Evolutionary conservation across 2,888 invertebrate genomes (phyloP), one percentile per base, ranked within the genome.

Genomic region (Phortica okadai): DNA sequence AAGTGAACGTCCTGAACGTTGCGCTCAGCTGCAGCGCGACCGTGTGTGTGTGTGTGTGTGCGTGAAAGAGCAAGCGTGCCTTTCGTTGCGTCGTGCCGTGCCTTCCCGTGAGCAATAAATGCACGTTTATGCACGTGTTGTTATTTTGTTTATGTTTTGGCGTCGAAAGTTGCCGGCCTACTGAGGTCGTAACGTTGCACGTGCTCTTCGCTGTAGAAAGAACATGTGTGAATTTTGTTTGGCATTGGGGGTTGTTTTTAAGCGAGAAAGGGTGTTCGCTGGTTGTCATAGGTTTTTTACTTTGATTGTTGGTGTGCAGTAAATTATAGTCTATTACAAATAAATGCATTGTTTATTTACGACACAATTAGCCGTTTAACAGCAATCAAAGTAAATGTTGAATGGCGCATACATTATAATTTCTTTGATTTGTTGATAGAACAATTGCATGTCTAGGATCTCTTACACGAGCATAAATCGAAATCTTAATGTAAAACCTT

Each of bases 61-160:
- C 54, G 8, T 80, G 79, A 79, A 77, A 78, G 76, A 82, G 81
- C 83, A 82, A 82, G 76, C 76, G 70, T 73, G 50, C 64, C 81
- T 75, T 78, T 58, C 64, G 72, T 54, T 67, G 11, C 59, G 70
- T 45, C 79, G 79, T 79, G 75, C 75, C 54, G 70, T 77, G 77
- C 74, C 74, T 79, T 79, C 76, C 59, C 59, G 10, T 59, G 59
- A 16, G 59, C 10, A 59, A 10, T 59, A 33, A 33, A 21, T 59
- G 59, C 59, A 16, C 21, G 64, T 33, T 25, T 33, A 8, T 41
- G 64, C 64, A 64, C 64, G 64, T 64, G 64, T 59, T 7, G 4
- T 33, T 8, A 41, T 56, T 72, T 62, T 72, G 70, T 72, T 72
- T 72, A 72, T 41, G 33, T 72, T 72, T 56, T 56, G 70, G 54